phyloP scores from a whole-genome alignment of 2,797 vertebrate genomes.

The Podargus strigoides region DNA sequence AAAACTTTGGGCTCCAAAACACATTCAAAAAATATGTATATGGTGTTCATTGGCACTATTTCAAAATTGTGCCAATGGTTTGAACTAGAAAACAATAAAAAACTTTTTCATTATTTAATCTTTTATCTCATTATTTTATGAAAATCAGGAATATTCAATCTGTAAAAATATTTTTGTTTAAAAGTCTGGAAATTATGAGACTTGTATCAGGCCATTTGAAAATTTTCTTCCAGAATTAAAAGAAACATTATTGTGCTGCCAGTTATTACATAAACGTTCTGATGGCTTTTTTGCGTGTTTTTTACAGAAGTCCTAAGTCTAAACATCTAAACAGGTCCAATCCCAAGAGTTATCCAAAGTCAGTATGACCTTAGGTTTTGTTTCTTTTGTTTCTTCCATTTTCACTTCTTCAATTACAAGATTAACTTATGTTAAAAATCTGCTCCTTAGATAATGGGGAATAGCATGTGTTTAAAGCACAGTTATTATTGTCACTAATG shows the following conservation, averaged over 20 bases:
- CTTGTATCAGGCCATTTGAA: neutral
- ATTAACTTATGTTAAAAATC: slow-evolving; percentile 14
- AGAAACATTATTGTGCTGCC: neutral
- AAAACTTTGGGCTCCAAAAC: neutral
- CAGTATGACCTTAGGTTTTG: neutral
- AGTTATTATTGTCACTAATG: slow-evolving; percentile 10
- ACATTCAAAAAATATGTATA: neutral
- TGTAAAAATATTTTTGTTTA: neutral
- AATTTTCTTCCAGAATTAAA: neutral
- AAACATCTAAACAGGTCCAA: neutral
- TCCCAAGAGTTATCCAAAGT: neutral
- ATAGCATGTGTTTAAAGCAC: neutral
- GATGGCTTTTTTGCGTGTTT: neutral
- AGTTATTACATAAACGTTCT: neutral
- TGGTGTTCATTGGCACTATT: neutral
- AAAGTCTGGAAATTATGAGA: neutral
- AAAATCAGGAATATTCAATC: neutral
- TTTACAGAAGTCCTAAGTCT: neutral
- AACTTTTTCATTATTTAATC: neutral
- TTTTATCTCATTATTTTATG: neutral
- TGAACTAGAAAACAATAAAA: neutral
- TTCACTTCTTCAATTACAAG: neutral
- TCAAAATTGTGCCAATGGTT: neutral
- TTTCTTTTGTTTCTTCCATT: neutral
- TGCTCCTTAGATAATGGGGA: neutral